Evolutionary conservation across 2,113 vertebrate species (phyloP).

Genomic region (Eonycteris spelaea): DNA sequence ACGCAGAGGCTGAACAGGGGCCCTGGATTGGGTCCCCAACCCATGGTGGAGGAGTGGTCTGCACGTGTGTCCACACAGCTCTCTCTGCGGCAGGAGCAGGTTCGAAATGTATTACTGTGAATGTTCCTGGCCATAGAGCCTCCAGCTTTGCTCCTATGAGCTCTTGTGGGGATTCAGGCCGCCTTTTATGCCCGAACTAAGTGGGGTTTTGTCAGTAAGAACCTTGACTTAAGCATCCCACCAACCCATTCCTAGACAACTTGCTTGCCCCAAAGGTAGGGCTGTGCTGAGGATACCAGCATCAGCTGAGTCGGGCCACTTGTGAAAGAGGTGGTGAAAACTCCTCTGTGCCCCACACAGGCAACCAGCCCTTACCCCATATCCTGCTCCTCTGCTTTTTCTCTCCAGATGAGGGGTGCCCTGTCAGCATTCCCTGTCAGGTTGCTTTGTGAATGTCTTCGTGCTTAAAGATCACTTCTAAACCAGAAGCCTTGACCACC

Average conservation of each 20-base stretch:
- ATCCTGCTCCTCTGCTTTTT: neutral
- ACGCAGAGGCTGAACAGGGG: neutral
- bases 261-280: neutral
- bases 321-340: neutral
- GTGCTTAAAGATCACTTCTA: neutral
- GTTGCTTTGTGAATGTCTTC: neutral
- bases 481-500: neutral
- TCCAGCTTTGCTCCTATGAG: neutral
- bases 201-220: neutral
- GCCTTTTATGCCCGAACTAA: neutral
- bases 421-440: neutral
- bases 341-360: neutral
- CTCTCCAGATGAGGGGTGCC: neutral
- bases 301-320: neutral
- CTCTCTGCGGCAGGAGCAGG: neutral
- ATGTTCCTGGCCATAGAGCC: neutral
- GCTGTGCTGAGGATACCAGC: neutral
- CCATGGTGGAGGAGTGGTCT: fast-evolving
- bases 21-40: neutral
- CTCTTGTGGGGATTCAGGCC: neutral
- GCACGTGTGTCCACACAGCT: neutral
- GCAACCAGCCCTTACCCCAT: neutral
- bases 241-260: neutral
- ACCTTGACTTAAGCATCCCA: neutral
- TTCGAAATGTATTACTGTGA: fast-evolving